phyloP scores from a whole-genome alignment of 1,140 invertebrate genomes.

The Camponotus vicinus region DNA sequence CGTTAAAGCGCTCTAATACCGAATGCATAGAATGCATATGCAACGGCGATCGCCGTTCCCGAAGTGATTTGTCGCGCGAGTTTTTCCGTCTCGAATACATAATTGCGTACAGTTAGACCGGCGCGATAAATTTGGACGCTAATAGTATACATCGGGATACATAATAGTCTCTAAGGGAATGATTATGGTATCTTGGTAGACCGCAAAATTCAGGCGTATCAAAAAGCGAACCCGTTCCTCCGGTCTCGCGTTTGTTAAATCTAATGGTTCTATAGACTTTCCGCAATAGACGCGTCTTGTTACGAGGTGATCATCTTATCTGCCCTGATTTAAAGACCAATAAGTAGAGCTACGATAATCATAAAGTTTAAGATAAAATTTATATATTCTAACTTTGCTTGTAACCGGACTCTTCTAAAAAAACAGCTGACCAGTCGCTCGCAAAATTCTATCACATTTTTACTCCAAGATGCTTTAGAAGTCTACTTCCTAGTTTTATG shows the following conservation, averaged over 20 bases:
- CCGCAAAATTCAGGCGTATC: constrained; percentile 4
- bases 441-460: background rate
- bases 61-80: constrained; percentile 10
- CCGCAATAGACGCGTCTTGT: constrained; percentile 4
- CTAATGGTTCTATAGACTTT: background rate
- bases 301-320: constrained; percentile 21
- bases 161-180: background rate
- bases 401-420: constrained; percentile 6
- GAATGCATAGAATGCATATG: constrained; percentile 1
- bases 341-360: constrained; percentile 16
- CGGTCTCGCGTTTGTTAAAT: constrained; percentile 21
- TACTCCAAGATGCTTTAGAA: background rate
- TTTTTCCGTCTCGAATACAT: background rate
- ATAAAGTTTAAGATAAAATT: constrained; percentile 18
- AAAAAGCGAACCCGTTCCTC: constrained; percentile 46
- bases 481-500: background rate
- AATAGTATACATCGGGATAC: background rate
- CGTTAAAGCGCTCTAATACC: constrained; percentile 27
- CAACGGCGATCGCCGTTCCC: constrained; percentile 12
- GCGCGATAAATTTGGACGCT: constrained; percentile 44
- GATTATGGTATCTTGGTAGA: constrained; percentile 12
- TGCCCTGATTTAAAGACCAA: background rate
- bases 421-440: background rate
- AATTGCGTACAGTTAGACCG: constrained; percentile 11
- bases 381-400: background rate